Evolutionary conservation across 2,888 invertebrate species (phyloP).

Genomic region (Troglohyphantes excavatus): DNA sequence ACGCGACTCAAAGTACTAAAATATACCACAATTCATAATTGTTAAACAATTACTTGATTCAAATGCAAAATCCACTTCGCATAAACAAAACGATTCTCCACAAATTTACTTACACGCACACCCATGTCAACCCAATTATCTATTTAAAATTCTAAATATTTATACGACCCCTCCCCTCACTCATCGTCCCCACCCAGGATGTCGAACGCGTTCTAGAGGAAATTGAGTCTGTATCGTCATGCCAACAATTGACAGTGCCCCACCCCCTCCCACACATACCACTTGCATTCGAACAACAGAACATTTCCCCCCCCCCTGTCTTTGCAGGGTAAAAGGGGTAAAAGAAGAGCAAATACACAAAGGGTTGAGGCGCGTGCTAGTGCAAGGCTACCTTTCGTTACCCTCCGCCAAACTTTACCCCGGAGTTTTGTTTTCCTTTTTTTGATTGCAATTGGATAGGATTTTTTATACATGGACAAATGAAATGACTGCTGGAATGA

Average conservation of each 20-base stretch:
- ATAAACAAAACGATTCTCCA: too few species aligned
- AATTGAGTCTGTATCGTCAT: slow-evolving; percentile 78
- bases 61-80: too few species aligned
- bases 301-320: slow-evolving; percentile 4
- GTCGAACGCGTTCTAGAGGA: slow-evolving; percentile 73
- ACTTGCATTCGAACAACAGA: slow-evolving; percentile 20
- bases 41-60: too few species aligned
- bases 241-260: slow-evolving; percentile 76
- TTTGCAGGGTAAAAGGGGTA: slow-evolving; percentile 17
- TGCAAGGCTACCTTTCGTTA: not conserved
- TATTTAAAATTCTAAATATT: slow-evolving; percentile 30
- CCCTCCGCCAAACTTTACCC: not conserved
- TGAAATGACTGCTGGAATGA: too few species aligned
- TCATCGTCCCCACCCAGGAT: slow-evolving; percentile 70
- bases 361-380: not conserved
- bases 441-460: too few species aligned
- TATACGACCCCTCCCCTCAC: slow-evolving; percentile 8
- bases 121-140: too few species aligned
- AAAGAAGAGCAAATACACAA: slow-evolving; percentile 8
- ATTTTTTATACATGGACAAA: too few species aligned
- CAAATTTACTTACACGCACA: too few species aligned
- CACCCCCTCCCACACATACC: slow-evolving; percentile 27
- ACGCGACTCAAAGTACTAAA: too few species aligned
- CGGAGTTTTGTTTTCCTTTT: too few species aligned
- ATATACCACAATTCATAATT: too few species aligned